Evolutionary conservation across 2,888 invertebrate genomes (phyloP), one percentile per base, ranked within the genome.

Genomic region (Watsonalla binaria): DNA sequence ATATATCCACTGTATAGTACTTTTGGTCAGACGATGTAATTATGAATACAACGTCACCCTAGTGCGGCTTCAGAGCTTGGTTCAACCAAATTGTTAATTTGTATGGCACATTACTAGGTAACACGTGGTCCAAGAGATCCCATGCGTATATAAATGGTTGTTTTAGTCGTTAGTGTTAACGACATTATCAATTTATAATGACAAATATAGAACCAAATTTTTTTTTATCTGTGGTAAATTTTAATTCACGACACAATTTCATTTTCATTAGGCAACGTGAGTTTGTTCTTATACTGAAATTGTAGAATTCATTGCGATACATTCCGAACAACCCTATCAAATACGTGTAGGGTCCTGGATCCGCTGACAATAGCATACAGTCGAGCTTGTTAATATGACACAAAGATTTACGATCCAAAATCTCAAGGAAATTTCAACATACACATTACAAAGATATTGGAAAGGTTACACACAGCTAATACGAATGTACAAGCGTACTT

Each of bases 401-500:
- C 24, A 11, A 42, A 42, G 1, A 42, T 11, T 42, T 42, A 42
- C 11, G 11, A 42, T 42, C 11, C 11, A 11, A 42, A 42, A 42
- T 11, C 42, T 42, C 7, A 42, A 42, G 42, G 42, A 42, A 42
- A 42, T 39, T 11, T 39, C 5, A 11, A 42, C 24, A 42, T 42
- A 42, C 11, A 11, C 11, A 42, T 11, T 42, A 11, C 11, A 42
- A 42, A 42, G 11, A 11, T 42, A 42, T 42, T 5, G 5, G 42
- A 11, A 42, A 11, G 5, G 7, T 11, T 8, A 42, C 42, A 42
- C 42, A 42, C 42, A 11, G 42, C 42, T 42, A 64, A 63, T 57
- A 57, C 46, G 63, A 63, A 56, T 52, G 11, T 54, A 55, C 54
- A 68, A 69, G 61, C 65, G 24, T 62, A 64, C 56, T 55, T 52